Evolutionary conservation across 2,888 invertebrate genomes (phyloP).

Genomic region (Noctua fimbriata): DNA sequence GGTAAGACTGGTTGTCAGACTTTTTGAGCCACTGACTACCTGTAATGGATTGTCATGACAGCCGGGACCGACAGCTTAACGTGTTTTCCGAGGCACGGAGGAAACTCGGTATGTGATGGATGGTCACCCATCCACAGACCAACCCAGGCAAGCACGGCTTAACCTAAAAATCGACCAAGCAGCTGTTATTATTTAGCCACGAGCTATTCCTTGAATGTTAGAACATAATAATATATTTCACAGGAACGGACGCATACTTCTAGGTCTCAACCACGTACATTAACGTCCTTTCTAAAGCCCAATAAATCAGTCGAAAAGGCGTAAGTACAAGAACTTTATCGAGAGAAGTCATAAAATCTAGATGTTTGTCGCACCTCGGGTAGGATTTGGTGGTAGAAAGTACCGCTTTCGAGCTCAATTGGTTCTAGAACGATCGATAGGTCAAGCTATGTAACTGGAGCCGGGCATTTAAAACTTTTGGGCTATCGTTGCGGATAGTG

Average conservation of each 20-base stretch:
- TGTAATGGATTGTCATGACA: too few relatives aligned
- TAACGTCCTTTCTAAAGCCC: conserved; percentile 26
- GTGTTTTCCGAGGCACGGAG: too few relatives aligned
- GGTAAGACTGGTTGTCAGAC: too few relatives aligned
- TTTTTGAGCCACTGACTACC: too few relatives aligned
- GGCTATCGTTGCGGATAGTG: conserved; percentile 21
- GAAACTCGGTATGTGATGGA: too few relatives aligned
- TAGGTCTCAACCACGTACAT: background rate
- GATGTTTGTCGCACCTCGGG: conserved; percentile 27
- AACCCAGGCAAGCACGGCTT: too few relatives aligned
- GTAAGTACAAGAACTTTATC: conserved; percentile 38
- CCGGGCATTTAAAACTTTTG: conserved; percentile 31
- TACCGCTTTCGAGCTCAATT: conserved; percentile 23
- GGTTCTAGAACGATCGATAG: conserved; percentile 25
- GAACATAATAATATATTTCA: conserved; percentile 18
- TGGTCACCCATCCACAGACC: too few relatives aligned
- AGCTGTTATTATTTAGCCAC: too few relatives aligned
- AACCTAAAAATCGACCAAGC: too few relatives aligned
- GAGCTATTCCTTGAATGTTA: background rate
- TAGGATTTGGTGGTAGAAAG: conserved; percentile 37
- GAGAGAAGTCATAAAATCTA: conserved; percentile 48
- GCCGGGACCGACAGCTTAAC: too few relatives aligned
- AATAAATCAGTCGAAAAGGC: conserved; percentile 43
- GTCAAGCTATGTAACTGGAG: conserved; percentile 32
- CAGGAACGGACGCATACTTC: background rate